Conservation (phyloP, 2,888 invertebrate genomes). For the Callimorpha dominula region DNA sequence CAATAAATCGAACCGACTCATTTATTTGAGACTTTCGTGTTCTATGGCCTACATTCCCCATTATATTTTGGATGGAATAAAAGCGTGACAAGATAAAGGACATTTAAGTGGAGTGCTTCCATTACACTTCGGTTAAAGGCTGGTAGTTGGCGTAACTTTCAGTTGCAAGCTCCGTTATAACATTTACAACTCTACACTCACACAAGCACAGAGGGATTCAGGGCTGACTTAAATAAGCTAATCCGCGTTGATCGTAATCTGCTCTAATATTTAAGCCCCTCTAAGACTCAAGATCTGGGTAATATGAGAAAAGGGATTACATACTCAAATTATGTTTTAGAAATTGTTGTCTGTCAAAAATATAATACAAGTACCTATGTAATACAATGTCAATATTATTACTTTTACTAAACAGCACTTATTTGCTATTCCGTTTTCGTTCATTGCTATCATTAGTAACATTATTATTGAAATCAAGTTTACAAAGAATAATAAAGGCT, state of each 20-base stretch:
- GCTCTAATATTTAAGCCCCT: conserved; percentile 25
- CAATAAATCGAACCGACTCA: background rate
- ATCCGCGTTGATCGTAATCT: conserved; percentile 37
- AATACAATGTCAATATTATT: background rate
- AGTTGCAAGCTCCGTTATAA: conserved; percentile 29
- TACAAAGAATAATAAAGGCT: too few relatives aligned
- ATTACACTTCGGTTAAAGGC: conserved; percentile 29
- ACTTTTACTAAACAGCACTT: too few relatives aligned
- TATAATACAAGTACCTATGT: background rate
- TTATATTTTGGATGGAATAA: conserved; percentile 23
- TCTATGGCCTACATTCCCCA: conserved; percentile 1
- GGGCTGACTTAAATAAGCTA: conserved; percentile 25
- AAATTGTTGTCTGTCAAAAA: conserved; percentile 14
- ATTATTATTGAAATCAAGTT: too few relatives aligned
- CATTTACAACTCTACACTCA: conserved; percentile 12
- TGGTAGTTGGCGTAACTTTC: conserved; percentile 17
- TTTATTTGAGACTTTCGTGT: background rate
- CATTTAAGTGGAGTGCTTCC: conserved; percentile 26
- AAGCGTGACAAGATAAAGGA: conserved; percentile 33
- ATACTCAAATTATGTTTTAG: conserved; percentile 14
- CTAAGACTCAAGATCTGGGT: conserved; percentile 12
- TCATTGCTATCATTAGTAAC: too few relatives aligned
- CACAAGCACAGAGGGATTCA: conserved; percentile 12
- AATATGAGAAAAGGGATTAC: conserved; percentile 33
- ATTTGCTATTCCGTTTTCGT: too few relatives aligned